Conservation (phyloP, 2,113 vertebrate species). For the Motacilla alba region DNA sequence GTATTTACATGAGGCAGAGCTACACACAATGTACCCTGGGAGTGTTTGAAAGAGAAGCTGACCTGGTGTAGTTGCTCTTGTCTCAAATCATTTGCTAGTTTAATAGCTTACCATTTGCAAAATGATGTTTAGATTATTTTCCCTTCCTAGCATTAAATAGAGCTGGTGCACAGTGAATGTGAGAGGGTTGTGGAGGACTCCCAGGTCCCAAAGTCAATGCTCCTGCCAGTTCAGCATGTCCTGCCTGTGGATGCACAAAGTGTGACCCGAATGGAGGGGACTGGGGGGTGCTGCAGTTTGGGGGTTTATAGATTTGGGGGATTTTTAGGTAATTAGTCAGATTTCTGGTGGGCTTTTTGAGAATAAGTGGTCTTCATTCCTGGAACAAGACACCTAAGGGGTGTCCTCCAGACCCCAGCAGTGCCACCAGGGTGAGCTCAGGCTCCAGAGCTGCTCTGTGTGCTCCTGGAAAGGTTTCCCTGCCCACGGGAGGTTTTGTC, state of each 20-base stretch:
- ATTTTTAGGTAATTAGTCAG: background rate
- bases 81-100: conserved; percentile 64
- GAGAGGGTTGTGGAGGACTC: background rate
- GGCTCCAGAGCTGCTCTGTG: too few species aligned
- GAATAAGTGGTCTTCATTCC: background rate
- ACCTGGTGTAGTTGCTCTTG: conserved; percentile 25
- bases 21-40: conserved; percentile 8
- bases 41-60: conserved; percentile 44
- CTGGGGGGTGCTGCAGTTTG: too few species aligned
- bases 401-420: background rate
- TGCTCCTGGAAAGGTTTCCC: background rate
- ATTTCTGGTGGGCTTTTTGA: background rate
- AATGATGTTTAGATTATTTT: conserved; percentile 42
- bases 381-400: background rate
- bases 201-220: background rate
- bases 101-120: conserved; percentile 63
- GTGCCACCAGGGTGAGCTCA: background rate
- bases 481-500: background rate
- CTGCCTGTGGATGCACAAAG: background rate
- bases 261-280: accelerated
- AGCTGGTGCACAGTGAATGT: background rate
- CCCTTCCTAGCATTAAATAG: background rate
- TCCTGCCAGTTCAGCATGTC: background rate
- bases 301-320: background rate
- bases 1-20: conserved; percentile 7